Evolutionary conservation across 2,113 vertebrate species (phyloP).

Genomic region (Tragelaphus imberbis): DNA sequence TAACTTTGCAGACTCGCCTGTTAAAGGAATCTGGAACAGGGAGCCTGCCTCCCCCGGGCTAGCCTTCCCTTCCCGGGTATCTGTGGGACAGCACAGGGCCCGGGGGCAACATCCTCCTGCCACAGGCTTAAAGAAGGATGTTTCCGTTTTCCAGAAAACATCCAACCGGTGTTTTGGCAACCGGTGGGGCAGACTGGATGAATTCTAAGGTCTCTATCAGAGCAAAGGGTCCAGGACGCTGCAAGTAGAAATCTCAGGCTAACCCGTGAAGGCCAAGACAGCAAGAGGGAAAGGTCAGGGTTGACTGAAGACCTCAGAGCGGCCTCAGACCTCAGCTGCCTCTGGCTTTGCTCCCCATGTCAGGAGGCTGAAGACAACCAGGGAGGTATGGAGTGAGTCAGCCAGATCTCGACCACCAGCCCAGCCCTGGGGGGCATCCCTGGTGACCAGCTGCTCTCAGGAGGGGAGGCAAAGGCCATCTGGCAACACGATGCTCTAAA

Average conservation of each 20-base stretch:
- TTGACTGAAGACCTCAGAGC: not conserved
- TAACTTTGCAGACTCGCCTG: not conserved
- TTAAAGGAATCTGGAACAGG: not conserved
- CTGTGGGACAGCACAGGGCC: not conserved
- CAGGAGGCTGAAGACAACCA: not conserved
- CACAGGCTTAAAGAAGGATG: not conserved
- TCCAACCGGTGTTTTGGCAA: no score
- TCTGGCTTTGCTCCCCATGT: not conserved
- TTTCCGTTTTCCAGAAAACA: not conserved
- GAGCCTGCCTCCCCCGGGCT: not conserved
- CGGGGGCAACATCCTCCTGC: not conserved
- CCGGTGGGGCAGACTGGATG: not conserved
- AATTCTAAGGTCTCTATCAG: not conserved
- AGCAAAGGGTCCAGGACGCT: not conserved
- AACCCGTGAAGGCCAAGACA: not conserved
- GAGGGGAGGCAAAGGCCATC: not conserved
- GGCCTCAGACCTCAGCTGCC: not conserved
- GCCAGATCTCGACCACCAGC: not conserved
- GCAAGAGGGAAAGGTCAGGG: not conserved
- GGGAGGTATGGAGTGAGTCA: rapidly evolving
- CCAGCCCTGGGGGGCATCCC: not conserved
- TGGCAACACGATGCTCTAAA: not conserved
- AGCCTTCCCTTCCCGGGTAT: not conserved
- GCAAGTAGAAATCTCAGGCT: not conserved
- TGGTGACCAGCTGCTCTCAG: not conserved